phyloP scores from a whole-genome alignment of 2,113 vertebrate genomes.

The Ia io region DNA sequence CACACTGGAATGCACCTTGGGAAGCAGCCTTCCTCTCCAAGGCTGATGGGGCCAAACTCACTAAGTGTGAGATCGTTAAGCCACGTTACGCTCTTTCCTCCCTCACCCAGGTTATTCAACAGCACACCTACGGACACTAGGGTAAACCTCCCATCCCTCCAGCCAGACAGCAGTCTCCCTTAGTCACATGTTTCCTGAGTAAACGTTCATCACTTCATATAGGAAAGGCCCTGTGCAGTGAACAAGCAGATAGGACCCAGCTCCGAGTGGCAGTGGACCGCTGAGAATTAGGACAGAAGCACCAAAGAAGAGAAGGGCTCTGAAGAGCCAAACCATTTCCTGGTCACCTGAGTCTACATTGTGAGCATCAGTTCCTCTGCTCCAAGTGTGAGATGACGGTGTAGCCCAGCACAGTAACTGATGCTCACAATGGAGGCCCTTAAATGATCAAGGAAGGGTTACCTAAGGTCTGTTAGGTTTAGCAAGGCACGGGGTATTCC shows the following conservation, averaged over 20 bases:
- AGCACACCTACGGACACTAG: fast-evolving
- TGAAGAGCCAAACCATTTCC: background rate
- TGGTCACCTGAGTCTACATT: background rate
- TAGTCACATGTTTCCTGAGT: fast-evolving
- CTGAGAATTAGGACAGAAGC: background rate
- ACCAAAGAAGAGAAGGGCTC: background rate
- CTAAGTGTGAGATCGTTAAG: background rate
- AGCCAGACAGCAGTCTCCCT: background rate
- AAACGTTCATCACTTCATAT: background rate
- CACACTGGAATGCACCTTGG: fast-evolving
- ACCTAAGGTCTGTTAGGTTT: background rate
- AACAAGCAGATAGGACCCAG: background rate
- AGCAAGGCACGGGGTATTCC: background rate
- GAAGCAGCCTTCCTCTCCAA: background rate
- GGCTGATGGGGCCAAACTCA: background rate
- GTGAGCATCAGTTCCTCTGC: background rate
- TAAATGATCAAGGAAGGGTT: background rate
- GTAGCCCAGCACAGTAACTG: fast-evolving
- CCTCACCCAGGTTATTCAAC: too few relatives aligned
- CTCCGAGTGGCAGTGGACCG: fast-evolving
- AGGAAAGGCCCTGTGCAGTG: too few relatives aligned
- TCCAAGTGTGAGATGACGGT: fast-evolving
- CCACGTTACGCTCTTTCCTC: background rate
- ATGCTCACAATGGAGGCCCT: background rate
- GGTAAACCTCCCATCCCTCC: too few relatives aligned